Evolutionary conservation across 2,888 invertebrate genomes (phyloP), one percentile per base, ranked within the genome.

Genomic region (Catocala fraxini): DNA sequence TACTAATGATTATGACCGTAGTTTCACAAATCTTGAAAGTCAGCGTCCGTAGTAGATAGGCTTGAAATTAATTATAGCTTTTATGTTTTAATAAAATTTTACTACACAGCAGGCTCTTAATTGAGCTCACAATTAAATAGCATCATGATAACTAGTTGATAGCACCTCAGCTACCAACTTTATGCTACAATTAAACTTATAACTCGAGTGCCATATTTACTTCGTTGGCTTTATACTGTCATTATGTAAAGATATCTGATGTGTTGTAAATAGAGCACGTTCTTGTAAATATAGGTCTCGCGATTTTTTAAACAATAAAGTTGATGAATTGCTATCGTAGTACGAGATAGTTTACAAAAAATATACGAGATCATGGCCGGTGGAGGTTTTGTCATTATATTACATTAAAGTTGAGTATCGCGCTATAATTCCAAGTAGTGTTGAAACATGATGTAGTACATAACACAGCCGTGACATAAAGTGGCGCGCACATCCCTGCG

Each of bases 401-500:
- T 46, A 64, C 33, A 54, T 48, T 55, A 63, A 47, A 58, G 61
- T 70, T 62, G 51, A 51, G 58, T 46, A 48, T 61, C 45, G 53
- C 41, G 45, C 45, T 46, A 60, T 61, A 64, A 65, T 78, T 72
- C 71, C 57, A 76, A 73, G 65, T 74, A 79, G 75, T 83, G 81
- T 78, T 68, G 69, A 67, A 79, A 81, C 77, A 79, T 76, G 68
- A 72, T 72, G 70, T 70, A 63, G 77, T 77, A 73, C 69, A 77
- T 80, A 73, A 75, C 70, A 72, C 71, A 79, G 71, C 74, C 75
- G 78, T 80, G 78, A 76, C 76, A 75, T 68, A 63, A 78, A 79
- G 76, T 78, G 74, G 78, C 69, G 70, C 62, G 79, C 77, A 78
- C 85, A 87, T 77, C 89, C 87, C 87, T 82, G 84, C 85, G 85